These are phyloP conservation scores for Cherax destructor DNA, from an alignment of 1,140 invertebrate species.

Conservation along the genomic window DNA sequence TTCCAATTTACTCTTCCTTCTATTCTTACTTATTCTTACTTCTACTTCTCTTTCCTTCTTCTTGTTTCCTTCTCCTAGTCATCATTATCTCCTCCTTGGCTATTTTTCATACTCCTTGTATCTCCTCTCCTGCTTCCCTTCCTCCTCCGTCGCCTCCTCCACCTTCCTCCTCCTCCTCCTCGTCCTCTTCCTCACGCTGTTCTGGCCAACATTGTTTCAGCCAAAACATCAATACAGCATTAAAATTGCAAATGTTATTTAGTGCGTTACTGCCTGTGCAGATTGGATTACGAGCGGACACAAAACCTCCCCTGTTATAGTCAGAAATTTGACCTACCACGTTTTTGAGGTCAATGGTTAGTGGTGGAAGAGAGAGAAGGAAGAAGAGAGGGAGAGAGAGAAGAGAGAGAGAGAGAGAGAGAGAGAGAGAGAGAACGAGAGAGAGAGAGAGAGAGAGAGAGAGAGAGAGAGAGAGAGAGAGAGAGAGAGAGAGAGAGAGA, in stretches of 20 bases:
- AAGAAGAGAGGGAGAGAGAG: background rate
- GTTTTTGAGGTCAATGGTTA: background rate
- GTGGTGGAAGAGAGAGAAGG: background rate
- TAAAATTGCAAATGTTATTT: slow-evolving; percentile 60
- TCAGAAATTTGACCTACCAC: slow-evolving; percentile 8
- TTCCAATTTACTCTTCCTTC: too few species aligned
- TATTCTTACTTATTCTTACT: too few species aligned
- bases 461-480: background rate
- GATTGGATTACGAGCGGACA: slow-evolving; percentile 33
- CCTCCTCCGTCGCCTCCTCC: too few species aligned
- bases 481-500: too few species aligned
- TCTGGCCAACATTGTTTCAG: slow-evolving; percentile 28
- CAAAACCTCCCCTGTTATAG: slow-evolving; percentile 25
- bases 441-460: slow-evolving; percentile 2
- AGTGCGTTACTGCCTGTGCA: slow-evolving; percentile 36
- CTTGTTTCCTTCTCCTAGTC: background rate
- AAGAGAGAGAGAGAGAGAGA: slow-evolving; percentile 1
- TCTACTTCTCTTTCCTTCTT: background rate
- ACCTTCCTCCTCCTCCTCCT: too few species aligned
- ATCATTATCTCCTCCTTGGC: background rate
- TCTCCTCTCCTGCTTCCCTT: background rate
- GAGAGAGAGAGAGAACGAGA: slow-evolving; percentile 22
- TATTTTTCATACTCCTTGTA: too few species aligned
- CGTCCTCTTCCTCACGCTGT: background rate
- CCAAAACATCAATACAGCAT: slow-evolving; percentile 32